phyloP scores from a whole-genome alignment of 1,140 invertebrate species.

The Dufourea novaeangliae region DNA sequence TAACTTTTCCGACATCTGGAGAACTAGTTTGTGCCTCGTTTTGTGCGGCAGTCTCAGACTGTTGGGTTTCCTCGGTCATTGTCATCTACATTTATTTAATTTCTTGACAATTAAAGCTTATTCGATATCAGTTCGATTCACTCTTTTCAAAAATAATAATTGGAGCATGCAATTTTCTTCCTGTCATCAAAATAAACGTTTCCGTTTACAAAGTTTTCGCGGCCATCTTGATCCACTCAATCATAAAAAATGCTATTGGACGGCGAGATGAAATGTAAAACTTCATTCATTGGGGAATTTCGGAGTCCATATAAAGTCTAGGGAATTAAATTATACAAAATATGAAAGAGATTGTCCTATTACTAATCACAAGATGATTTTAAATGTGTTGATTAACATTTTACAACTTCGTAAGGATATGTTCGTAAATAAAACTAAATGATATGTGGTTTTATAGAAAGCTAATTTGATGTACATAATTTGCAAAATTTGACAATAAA shows the following conservation, averaged over 20 bases:
- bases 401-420: background rate
- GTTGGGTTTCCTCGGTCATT: conserved; percentile 77
- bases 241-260: conserved; percentile 14
- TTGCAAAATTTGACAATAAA: background rate
- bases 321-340: conserved; percentile 13
- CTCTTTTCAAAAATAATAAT: conserved; percentile 28
- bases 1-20: conserved; percentile 70
- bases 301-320: background rate
- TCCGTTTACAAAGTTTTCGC: conserved; percentile 46
- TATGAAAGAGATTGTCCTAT: background rate
- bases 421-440: background rate
- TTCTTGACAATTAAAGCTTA: conserved; percentile 27
- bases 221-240: conserved; percentile 51
- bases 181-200: conserved; percentile 41
- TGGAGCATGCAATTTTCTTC: conserved; percentile 50
- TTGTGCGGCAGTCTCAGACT: conserved; percentile 67
- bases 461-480: background rate
- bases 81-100: conserved; percentile 52
- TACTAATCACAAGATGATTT: background rate
- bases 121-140: background rate
- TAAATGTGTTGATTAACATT: background rate
- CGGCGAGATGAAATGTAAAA: background rate
- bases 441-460: background rate
- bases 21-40: conserved; percentile 67
- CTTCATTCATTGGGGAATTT: conserved; percentile 7